Conservation (phyloP, 1,140 invertebrate genomes). For the Dendroctonus ponderosae region DNA sequence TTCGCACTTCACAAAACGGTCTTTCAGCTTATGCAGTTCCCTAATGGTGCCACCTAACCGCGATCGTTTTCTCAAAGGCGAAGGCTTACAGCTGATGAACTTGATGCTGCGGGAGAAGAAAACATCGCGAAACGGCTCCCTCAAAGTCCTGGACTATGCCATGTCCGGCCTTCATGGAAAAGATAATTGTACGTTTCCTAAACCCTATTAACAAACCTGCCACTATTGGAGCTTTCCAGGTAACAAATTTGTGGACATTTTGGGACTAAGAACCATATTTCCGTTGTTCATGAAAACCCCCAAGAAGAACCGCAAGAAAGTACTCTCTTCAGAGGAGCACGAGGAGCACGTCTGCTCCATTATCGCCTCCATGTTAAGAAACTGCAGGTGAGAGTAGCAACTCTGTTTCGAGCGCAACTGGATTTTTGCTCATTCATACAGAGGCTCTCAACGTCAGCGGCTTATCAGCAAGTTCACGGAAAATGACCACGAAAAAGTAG, state of each 20-base stretch:
- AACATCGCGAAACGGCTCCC: slow-evolving; percentile 90
- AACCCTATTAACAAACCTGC: neutral
- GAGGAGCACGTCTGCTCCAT: slow-evolving; percentile 96
- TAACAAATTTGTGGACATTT: slow-evolving; percentile 98
- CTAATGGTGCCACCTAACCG: slow-evolving; percentile 86
- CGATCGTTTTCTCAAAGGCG: slow-evolving; percentile 88
- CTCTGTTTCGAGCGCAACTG: too few species aligned
- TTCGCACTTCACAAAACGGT: neutral
- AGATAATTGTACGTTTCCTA: slow-evolving; percentile 54
- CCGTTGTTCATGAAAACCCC: slow-evolving; percentile 99
- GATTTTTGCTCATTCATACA: slow-evolving; percentile 46
- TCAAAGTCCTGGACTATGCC: slow-evolving; percentile 96
- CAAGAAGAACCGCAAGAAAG: slow-evolving; percentile 77
- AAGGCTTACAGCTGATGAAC: slow-evolving; percentile 94
- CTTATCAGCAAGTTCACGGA: slow-evolving; percentile 95
- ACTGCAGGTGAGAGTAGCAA: slow-evolving; percentile 68
- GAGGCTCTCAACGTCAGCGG: slow-evolving; percentile 83
- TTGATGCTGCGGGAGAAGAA: slow-evolving; percentile 98
- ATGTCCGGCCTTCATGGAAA: slow-evolving; percentile 89
- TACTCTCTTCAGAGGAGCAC: slow-evolving; percentile 78
- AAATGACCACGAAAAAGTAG: slow-evolving; percentile 98
- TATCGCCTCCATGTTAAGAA: slow-evolving; percentile 88
- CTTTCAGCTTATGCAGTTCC: slow-evolving; percentile 75
- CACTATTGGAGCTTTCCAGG: slow-evolving; percentile 46
- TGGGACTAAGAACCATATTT: slow-evolving; percentile 94